Percentiles rank a stretch among this genome's conserved stretches.
These are phyloP conservation scores for Ophion obscuratus DNA, from an alignment of 2,888 invertebrate species.

Conservation along the genomic window DNA sequence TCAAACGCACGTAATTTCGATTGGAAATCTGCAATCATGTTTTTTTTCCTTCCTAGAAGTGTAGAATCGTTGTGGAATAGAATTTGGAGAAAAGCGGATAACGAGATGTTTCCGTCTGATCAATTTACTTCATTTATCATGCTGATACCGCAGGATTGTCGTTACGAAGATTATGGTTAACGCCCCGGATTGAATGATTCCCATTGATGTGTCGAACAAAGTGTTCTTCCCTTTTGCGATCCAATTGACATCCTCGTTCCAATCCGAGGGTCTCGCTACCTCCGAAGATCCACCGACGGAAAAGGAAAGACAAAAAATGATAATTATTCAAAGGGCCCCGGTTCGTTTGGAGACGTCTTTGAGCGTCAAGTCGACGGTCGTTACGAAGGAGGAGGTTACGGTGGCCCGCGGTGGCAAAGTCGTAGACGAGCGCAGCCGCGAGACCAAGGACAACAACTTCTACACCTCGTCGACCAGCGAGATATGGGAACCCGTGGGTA, in stretches of 20 bases:
- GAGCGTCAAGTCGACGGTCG: slow-evolving; percentile 89
- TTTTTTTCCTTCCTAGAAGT: neutral
- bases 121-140: neutral
- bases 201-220: neutral
- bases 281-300: slow-evolving; percentile 22
- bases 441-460: slow-evolving; percentile 90
- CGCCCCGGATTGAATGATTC: neutral
- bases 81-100: neutral
- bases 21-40: neutral
- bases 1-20: neutral
- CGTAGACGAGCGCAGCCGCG: slow-evolving; percentile 89
- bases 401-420: slow-evolving; percentile 88
- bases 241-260: neutral
- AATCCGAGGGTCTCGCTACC: slow-evolving; percentile 21
- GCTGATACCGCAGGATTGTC: neutral
- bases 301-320: slow-evolving; percentile 54
- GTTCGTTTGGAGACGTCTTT: slow-evolving; percentile 90
- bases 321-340: slow-evolving; percentile 85
- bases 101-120: neutral
- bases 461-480: slow-evolving; percentile 89
- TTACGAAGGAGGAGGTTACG: slow-evolving; percentile 89
- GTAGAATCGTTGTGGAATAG: neutral
- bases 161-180: neutral
- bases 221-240: neutral
- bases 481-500: slow-evolving; percentile 87